Evolutionary conservation across 2,888 invertebrate genomes (phyloP).

Genomic region (Caradrina kadenii): DNA sequence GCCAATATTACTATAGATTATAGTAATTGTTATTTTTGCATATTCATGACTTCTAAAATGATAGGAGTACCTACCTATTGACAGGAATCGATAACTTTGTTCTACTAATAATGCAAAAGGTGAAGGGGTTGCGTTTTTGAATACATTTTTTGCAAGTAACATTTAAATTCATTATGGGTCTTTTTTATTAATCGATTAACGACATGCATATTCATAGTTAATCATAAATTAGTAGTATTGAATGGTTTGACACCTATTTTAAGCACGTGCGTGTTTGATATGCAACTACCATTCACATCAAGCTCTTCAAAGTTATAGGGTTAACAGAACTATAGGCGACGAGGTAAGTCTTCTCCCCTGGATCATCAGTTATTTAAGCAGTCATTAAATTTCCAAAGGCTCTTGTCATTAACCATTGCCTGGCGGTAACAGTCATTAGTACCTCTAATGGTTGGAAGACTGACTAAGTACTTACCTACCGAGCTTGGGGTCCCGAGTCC

Average conservation of each 20-base stretch:
- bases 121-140: slow-evolving; percentile 64
- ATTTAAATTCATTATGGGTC: slow-evolving; percentile 51
- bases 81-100: slow-evolving; percentile 60
- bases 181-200: slow-evolving; percentile 42
- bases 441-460: neutral
- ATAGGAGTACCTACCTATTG: slow-evolving; percentile 43
- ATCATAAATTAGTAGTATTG: slow-evolving; percentile 73
- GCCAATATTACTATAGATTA: slow-evolving; percentile 85
- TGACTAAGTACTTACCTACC: too few relatives aligned
- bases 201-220: slow-evolving; percentile 84
- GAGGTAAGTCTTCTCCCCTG: too few relatives aligned
- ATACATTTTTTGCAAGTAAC: slow-evolving; percentile 67
- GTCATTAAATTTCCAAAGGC: neutral
- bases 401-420: too few relatives aligned
- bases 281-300: neutral
- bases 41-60: slow-evolving; percentile 81
- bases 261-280: slow-evolving; percentile 8
- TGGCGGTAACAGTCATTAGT: too few relatives aligned
- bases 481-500: too few relatives aligned
- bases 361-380: neutral
- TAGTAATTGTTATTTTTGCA: slow-evolving; percentile 86
- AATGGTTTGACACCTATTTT: slow-evolving; percentile 36
- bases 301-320: neutral
- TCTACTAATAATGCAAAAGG: slow-evolving; percentile 43
- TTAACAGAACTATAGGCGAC: neutral